Conservation (phyloP, 2,797 vertebrate genomes). For the Ctenochaetus hawaiiensis region DNA sequence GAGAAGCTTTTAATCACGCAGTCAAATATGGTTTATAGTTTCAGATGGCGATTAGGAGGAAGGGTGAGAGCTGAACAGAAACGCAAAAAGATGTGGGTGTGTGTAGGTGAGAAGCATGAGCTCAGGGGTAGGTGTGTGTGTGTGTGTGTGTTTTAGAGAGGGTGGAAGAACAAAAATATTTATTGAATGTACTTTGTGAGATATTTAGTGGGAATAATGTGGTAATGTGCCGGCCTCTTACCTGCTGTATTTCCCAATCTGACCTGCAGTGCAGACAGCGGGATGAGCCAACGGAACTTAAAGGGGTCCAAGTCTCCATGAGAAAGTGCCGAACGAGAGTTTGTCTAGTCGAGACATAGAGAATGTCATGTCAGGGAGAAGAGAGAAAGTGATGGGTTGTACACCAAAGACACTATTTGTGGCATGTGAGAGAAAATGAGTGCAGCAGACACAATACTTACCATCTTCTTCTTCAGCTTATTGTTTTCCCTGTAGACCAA, state of each 20-base stretch:
- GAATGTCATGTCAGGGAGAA: background rate
- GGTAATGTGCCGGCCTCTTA: constrained; percentile 70
- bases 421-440: constrained; percentile 16
- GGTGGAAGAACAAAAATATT: constrained; percentile 49
- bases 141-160: constrained; percentile 6
- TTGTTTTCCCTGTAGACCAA: constrained; percentile 95
- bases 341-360: constrained; percentile 74
- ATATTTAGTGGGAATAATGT: constrained; percentile 55
- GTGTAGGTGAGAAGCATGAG: constrained; percentile 35
- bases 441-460: constrained; percentile 74
- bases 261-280: constrained; percentile 95
- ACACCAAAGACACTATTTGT: constrained; percentile 17
- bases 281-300: constrained; percentile 98
- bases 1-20: constrained; percentile 66
- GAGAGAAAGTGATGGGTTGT: background rate
- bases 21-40: constrained; percentile 69
- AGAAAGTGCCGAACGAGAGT: constrained; percentile 86
- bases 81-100: constrained; percentile 42
- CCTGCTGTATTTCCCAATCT: constrained; percentile 94
- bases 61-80: constrained; percentile 24
- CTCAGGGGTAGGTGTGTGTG: constrained; percentile 29
- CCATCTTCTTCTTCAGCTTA: constrained; percentile 97
- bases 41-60: constrained; percentile 53
- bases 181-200: constrained; percentile 59
- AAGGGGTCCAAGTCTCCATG: constrained; percentile 93